Evolutionary conservation across 92 coral and sea anemone species (phyloP).

Genomic region (Diadumene lineata): DNA sequence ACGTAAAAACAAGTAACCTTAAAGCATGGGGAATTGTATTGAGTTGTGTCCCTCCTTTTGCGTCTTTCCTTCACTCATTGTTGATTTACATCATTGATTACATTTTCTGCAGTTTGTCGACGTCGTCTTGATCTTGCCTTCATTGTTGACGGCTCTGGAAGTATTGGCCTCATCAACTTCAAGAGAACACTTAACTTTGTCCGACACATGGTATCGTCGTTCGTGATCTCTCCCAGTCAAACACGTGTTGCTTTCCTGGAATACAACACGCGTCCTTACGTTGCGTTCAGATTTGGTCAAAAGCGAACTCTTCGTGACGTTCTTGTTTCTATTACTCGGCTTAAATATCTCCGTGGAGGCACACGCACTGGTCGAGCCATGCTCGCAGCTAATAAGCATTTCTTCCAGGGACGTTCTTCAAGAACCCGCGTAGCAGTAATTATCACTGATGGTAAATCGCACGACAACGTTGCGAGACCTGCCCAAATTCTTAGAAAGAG

Average conservation of each 20-base stretch:
- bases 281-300: conserved; percentile 50
- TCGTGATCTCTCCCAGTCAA: conserved; percentile 50
- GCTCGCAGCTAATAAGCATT: conserved; percentile 11
- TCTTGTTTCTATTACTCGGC: conserved; percentile 33
- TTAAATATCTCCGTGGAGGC: conserved; percentile 59
- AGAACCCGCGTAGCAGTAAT: conserved; percentile 63
- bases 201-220: conserved; percentile 65
- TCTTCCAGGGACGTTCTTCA: conserved; percentile 51
- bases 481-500: conserved; percentile 41
- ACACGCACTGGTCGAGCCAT: conserved; percentile 65
- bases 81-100: background rate
- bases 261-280: conserved; percentile 48
- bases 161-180: conserved; percentile 65
- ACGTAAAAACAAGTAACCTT: no score
- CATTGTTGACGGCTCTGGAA: conserved; percentile 77
- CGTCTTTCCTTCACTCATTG: no score
- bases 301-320: conserved; percentile 45
- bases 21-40: no score
- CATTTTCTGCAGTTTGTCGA: conserved; percentile 37
- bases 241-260: conserved; percentile 65
- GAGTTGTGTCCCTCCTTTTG: no score
- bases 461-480: conserved; percentile 34
- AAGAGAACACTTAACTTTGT: conserved; percentile 67
- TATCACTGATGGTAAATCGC: conserved; percentile 51
- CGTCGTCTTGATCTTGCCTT: conserved; percentile 71